Evolutionary conservation across 2,888 invertebrate genomes (phyloP), one percentile per base, ranked within the genome.

Genomic region (Yponomeuta plumbellus): DNA sequence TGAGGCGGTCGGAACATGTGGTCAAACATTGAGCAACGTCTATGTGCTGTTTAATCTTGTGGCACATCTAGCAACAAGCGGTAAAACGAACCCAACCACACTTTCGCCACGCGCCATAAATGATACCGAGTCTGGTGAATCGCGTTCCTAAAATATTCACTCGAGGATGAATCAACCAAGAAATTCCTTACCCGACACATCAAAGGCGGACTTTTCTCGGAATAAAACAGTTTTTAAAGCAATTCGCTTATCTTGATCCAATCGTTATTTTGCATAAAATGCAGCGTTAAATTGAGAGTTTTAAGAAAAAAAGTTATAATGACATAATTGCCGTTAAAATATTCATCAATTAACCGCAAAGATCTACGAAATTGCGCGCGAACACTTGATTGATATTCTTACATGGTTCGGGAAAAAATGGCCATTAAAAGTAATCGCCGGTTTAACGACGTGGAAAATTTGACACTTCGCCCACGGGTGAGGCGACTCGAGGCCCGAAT

Each of bases 1-100:
- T 52, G 11, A 13, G 44, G 76, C 79, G 78, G 76, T 83, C 76
- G 81, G 80, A 85, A 88, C 88, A 88, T 88, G 84, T 88, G 90
- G 84, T 85, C 83, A 89, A 89, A 90, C 80, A 88, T 91, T 91
- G 85, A 83, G 90, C 86, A 89, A 89, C 76, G 73, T 73, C 73
- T 71, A 74, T 79, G 76, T 75, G 77, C 73, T 79, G 79, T 83
- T 86, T 84, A 82, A 83, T 82, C 78, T 80, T 71, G 80, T 75
- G 79, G 83, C 70, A 76, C 69, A 73, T 70, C 67, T 76, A 78
- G 76, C 74, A 79, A 77, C 74, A 71, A 68, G 74, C 73, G 72
- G 76, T 77, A 77, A 82, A 84, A 80, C 83, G 81, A 83, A 83
- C 79, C 79, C 74, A 76, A 77, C 79, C 78, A 71, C 73, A 75